Base-by-base conservation (phyloP, 2,888 invertebrate species). In the Orthonevra nobilis region DNA sequence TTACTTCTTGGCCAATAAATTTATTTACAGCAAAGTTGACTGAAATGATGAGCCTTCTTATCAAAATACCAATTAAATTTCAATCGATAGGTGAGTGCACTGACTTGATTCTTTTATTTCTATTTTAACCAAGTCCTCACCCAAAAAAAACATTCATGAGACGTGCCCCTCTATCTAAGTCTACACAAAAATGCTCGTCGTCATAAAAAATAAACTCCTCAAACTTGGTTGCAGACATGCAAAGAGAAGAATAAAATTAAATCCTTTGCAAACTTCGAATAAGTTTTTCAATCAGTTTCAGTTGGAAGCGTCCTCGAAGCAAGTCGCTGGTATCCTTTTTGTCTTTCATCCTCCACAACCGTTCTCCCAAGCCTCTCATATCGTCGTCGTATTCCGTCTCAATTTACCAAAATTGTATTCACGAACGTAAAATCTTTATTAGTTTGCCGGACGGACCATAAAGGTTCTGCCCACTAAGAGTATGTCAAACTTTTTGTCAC, bases 251-350 rank as follows among this genome's bases (percentile, higher is more conserved):
- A 66, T 28, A 28, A 54, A 44, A 54, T 28, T 17, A 54, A 52
- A 64, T 52, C 52, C 17, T 54, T 52, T 10, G 42, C 19, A 28
- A 56, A 56, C 44, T 20, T n/a, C n/a, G n/a, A n/a, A n/a, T n/a
- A 54, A 66, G 64, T 66, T 66, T 66, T 66, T 44, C 54, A 66
- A 66, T 66, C 54, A 46, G 54, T 66, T 66, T 19, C 15, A 56
- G 12, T 46, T 9, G 19, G 12, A 10, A 10, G 9, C n/a, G 32
- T 15, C 32, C 46, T 60, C 44, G 19, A 14, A 32, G 14, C 19
- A 3, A 1, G 2, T 6, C 10, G 2, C 7, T 17, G 2, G 14
- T 7, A 1, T 6, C 20, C 1, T 30, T 15, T 19, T 10, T 10
- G 19, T 34, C 2, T 15, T 17, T 7, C 15, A 4, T 4, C 10